Conservation (phyloP, 30 jellyfish, hydroid and myxozoan species). For the Cassiopea xamachana region DNA sequence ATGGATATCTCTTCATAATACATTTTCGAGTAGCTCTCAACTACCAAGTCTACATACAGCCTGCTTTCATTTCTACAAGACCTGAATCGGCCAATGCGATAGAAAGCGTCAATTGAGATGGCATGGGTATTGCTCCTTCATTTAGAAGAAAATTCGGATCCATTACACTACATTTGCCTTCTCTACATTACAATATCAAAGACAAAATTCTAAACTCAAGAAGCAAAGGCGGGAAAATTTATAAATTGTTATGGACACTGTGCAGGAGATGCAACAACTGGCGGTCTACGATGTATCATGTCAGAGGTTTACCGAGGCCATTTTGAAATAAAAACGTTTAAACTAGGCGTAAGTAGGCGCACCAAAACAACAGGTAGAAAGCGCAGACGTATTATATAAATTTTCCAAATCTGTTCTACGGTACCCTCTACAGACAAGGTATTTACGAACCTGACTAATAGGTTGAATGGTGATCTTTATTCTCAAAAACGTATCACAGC, state of each 20-base stretch:
- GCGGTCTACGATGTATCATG: constrained; percentile 16
- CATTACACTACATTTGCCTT: no score
- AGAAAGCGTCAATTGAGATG: no score
- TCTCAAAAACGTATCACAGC: constrained; percentile 6
- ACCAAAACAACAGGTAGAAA: neutral
- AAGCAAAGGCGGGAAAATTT: constrained; percentile 59
- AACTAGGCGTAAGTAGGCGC: neutral
- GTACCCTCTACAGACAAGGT: neutral
- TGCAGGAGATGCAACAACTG: constrained; percentile 51
- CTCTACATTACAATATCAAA: neutral
- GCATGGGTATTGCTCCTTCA: no score
- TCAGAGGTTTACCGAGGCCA: constrained; percentile 23
- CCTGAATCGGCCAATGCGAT: no score
- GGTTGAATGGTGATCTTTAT: neutral
- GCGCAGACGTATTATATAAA: neutral
- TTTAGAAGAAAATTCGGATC: no score
- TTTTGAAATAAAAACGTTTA: constrained; percentile 7
- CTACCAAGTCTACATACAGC: no score
- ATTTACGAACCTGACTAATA: neutral
- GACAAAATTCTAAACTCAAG: neutral
- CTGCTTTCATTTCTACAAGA: no score
- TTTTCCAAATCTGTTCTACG: neutral
- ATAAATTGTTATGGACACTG: constrained; percentile 45
- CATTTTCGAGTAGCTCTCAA: no score
- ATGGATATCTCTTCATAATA: no score